Percentiles rank a stretch among this genome's conserved stretches.
Conservation (phyloP, 2,888 invertebrate species). For the Ctenicera cuprea region DNA sequence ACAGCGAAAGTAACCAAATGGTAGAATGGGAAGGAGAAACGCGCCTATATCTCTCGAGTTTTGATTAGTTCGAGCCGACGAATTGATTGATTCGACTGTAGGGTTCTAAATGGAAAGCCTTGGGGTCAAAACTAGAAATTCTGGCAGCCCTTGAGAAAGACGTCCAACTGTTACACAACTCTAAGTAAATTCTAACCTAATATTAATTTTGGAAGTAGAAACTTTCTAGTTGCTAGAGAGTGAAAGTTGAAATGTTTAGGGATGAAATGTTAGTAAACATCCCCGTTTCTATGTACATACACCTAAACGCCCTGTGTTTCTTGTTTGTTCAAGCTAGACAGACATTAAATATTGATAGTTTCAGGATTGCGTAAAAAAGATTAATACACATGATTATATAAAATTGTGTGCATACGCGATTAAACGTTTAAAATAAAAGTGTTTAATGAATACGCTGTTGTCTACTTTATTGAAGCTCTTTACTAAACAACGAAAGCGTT, state of each 20-base stretch:
- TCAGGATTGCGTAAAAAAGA: no score
- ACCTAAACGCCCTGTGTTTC: background rate
- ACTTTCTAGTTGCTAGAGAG: constrained; percentile 3
- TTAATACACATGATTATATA: no score
- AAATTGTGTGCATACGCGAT: background rate
- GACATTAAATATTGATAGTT: constrained; percentile 2
- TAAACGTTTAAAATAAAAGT: no score
- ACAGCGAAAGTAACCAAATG: no score
- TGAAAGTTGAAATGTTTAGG: constrained; percentile 1
- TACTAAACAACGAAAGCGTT: constrained; percentile 40
- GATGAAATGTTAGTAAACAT: constrained; percentile 7
- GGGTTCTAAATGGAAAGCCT: background rate
- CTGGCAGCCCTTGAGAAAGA: constrained; percentile 1
- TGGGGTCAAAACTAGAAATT: background rate
- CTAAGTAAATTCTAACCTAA: background rate
- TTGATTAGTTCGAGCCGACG: constrained; percentile 27
- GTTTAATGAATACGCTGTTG: constrained; percentile 1
- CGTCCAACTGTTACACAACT: background rate
- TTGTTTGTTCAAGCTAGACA: constrained; percentile 1
- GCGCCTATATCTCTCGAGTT: constrained; percentile 27
- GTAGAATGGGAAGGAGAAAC: constrained; percentile 3
- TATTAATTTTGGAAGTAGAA: constrained; percentile 6
- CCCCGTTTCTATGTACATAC: background rate
- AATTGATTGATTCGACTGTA: constrained; percentile 33
- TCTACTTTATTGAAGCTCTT: constrained; percentile 22